These are phyloP conservation scores for Andrena cerasifolii DNA, from an alignment of 1,140 invertebrate species.

Conservation along the genomic window DNA sequence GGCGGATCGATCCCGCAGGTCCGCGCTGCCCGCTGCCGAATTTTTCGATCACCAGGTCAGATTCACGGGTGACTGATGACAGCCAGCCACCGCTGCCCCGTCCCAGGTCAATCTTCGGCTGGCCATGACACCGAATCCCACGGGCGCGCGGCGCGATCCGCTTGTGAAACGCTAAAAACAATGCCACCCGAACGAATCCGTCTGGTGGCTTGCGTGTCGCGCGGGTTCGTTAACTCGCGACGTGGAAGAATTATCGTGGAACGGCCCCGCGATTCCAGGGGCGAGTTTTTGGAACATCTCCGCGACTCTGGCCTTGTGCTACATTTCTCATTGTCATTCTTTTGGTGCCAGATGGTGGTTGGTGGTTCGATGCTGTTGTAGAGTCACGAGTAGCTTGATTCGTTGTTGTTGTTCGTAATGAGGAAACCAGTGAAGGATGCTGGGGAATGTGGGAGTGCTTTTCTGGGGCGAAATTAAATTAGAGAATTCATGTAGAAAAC, in stretches of 20 bases:
- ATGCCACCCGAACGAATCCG: slow-evolving; percentile 24
- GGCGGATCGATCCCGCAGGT: slow-evolving; percentile 38
- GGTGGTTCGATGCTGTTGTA: not conserved
- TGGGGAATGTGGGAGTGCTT: too few relatives aligned
- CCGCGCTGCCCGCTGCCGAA: slow-evolving; percentile 27
- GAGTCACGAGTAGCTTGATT: too few relatives aligned
- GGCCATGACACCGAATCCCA: slow-evolving; percentile 55
- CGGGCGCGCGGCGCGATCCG: not conserved
- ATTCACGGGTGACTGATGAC: slow-evolving; percentile 57
- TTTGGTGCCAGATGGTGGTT: not conserved
- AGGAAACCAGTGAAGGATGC: too few relatives aligned
- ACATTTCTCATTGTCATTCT: too few relatives aligned
- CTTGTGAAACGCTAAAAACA: slow-evolving; percentile 23
- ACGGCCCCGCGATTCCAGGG: not conserved
- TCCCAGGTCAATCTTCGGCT: slow-evolving; percentile 16
- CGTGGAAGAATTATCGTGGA: slow-evolving; percentile 7
- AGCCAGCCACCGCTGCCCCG: not conserved
- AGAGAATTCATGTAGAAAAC: too few relatives aligned
- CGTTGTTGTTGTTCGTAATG: too few relatives aligned
- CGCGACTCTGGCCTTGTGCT: not conserved
- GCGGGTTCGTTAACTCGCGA: slow-evolving; percentile 24
- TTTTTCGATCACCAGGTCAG: slow-evolving; percentile 51
- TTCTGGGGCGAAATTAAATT: too few relatives aligned
- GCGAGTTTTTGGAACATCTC: not conserved
- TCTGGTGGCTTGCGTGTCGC: slow-evolving; percentile 5